Conservation (phyloP, 2,888 invertebrate genomes). For the Megalurothrips usitatus region DNA sequence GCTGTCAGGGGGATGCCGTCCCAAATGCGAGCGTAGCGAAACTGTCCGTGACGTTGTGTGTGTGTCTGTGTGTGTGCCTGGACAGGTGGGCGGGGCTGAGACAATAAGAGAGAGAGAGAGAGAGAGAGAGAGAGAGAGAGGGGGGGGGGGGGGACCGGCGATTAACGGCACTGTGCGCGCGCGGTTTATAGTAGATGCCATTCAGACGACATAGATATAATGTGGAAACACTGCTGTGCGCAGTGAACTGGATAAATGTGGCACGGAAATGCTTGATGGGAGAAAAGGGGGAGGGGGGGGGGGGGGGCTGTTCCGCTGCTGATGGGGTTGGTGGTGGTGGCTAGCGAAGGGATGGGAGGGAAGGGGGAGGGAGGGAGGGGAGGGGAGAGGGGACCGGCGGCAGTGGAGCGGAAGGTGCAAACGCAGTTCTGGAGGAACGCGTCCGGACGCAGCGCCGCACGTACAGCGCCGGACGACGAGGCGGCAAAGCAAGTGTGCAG, state of each 20-base stretch:
- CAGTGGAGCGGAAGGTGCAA: too few species aligned
- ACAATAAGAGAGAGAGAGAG: too few species aligned
- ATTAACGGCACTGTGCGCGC: background rate
- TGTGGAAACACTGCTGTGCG: conserved; percentile 13
- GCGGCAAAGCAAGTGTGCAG: too few species aligned
- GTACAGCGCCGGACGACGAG: too few species aligned
- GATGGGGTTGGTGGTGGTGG: background rate
- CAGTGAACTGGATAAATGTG: conserved; percentile 23
- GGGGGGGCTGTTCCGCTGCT: too few species aligned
- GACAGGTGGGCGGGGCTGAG: background rate
- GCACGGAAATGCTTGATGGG: background rate
- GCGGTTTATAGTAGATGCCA: conserved; percentile 19
- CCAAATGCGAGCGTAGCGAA: too few species aligned
- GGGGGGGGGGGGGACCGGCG: background rate
- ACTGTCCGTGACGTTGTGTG: too few species aligned
- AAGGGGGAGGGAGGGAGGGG: background rate
- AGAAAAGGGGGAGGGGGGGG: too few species aligned
- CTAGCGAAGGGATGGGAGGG: background rate
- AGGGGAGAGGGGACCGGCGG: background rate
- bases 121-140: too few species aligned
- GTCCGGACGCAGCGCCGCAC: background rate
- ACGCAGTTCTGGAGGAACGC: too few species aligned
- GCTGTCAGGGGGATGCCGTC: too few species aligned
- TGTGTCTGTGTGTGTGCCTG: background rate
- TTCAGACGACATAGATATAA: conserved; percentile 23